Percentiles rank a stretch among this genome's conserved stretches.
These are phyloP conservation scores for Turritopsis rubra DNA, from an alignment of 30 jellyfish, hydroid and myxozoan species.

Conservation along the genomic window DNA sequence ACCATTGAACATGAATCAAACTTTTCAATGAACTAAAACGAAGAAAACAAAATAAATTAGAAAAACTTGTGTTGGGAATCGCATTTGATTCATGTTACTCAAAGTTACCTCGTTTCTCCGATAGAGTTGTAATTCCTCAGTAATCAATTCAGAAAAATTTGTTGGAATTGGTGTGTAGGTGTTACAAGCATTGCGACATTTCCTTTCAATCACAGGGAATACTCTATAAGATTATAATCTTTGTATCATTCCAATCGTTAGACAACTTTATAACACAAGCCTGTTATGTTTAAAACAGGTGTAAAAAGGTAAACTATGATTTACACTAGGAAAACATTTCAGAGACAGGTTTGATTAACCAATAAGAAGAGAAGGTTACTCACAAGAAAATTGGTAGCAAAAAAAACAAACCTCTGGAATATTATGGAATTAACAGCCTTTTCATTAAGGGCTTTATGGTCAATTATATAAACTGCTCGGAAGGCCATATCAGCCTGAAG, in stretches of 20 bases:
- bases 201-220: conserved; percentile 20
- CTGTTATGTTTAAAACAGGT: too few species aligned
- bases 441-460: not conserved
- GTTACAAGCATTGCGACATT: not conserved
- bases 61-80: not conserved
- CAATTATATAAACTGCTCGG: conserved; percentile 27
- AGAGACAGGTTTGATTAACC: too few species aligned
- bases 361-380: too few species aligned
- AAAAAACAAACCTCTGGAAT: conserved; percentile 7
- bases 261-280: not conserved
- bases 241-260: not conserved
- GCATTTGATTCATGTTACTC: too few species aligned
- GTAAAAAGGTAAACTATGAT: too few species aligned
- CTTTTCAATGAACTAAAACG: conserved; percentile 43
- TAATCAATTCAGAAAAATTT: not conserved
- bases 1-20: conserved; percentile 50
- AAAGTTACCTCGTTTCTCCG: conserved; percentile 3
- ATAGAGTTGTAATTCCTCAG: not conserved
- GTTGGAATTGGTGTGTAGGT: conserved; percentile 6
- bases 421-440: not conserved
- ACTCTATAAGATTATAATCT: not conserved
- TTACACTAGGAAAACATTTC: too few species aligned
- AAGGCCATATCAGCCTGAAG: conserved; percentile 16
- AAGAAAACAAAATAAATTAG: not conserved
- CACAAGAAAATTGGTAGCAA: not conserved